phyloP scores from a whole-genome alignment of 92 coral and sea anemone genomes.

The Heteractis magnifica region DNA sequence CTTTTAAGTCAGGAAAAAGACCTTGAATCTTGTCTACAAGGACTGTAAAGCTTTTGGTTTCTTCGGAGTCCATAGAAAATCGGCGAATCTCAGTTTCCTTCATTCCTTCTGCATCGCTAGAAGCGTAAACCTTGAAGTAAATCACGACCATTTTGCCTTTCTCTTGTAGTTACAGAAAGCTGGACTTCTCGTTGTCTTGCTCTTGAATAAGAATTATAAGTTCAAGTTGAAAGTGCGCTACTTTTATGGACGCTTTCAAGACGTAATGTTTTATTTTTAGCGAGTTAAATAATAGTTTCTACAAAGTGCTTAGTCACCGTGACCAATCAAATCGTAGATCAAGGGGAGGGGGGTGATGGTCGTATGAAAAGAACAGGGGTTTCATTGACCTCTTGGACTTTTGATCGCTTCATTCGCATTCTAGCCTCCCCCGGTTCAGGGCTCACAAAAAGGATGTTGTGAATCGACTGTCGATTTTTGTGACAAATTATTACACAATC shows the following conservation, averaged over 20 bases:
- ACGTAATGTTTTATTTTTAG: background rate
- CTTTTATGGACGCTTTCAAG: background rate
- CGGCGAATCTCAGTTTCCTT: conserved; percentile 65
- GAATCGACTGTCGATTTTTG: too few relatives aligned
- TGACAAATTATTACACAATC: too few relatives aligned
- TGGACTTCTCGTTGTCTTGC: background rate
- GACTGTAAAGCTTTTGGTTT: conserved; percentile 43
- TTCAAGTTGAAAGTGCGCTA: background rate
- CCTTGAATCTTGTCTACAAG: conserved; percentile 46
- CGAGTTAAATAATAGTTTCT: background rate
- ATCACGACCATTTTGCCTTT: conserved; percentile 16
- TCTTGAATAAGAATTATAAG: background rate
- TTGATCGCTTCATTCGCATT: too few relatives aligned
- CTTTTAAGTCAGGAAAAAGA: conserved; percentile 54
- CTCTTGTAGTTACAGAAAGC: background rate
- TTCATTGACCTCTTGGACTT: too few relatives aligned
- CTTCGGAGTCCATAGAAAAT: conserved; percentile 50
- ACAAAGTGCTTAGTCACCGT: background rate
- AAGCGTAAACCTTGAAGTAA: conserved; percentile 12
- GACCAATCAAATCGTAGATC: background rate
- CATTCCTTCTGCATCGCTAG: background rate
- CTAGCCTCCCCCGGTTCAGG: too few relatives aligned
- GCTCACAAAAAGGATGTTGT: too few relatives aligned
- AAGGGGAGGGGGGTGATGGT: too few relatives aligned
- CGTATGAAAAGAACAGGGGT: background rate